Base-by-base conservation (phyloP, 2,888 invertebrate species). In the Drosophila kuntzei region DNA sequence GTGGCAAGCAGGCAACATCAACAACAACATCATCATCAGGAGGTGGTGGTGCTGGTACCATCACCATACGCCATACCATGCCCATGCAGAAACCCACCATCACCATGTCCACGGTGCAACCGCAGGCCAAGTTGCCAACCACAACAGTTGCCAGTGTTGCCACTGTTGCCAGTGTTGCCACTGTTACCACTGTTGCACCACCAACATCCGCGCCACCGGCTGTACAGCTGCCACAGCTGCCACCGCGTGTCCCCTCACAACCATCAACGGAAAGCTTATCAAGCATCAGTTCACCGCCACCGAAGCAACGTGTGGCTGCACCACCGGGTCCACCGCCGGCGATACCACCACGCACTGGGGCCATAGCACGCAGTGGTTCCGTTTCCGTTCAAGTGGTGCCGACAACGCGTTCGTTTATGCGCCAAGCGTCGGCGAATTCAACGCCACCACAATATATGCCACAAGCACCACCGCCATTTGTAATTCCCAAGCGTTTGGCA, bases 291-390 rank as follows among this genome's bases (percentile, higher is more conserved):
- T 80, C 88, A 14, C 90, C 90, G 27, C 80, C 89, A 22, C 57
- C 89, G 0, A 91, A 90, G 49, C 57, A 76, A 2, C 76, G 90
- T 0, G 49, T 57, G 5, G 89, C 80, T 3, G 87, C 90, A 22
- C 91, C 92, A 34, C 91, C 90, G 0, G 91, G 91, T 0, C 92
- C 92, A 29, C 92, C 92, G 6, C 92, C 92, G n/a, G 92, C 91
- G 2, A 92, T 92, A 79, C 92, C 92, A 22, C 92, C 92, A 2
- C 87, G 92, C 16, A 90, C 90, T 0, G 91, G 91, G 3, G 84
- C 87, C 39, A 89, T 91, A 11, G 84, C 90, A 2, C 87, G 92
- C 41, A 90, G 90, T 49, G 91, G 90, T 3, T 92, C 92, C 0
- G 81, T 92, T 3, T 92, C 92, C 0, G 81, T 92, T 9, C 92